phyloP scores from a whole-genome alignment of 2,888 invertebrate species.

The Nasonovia ribisnigri region DNA sequence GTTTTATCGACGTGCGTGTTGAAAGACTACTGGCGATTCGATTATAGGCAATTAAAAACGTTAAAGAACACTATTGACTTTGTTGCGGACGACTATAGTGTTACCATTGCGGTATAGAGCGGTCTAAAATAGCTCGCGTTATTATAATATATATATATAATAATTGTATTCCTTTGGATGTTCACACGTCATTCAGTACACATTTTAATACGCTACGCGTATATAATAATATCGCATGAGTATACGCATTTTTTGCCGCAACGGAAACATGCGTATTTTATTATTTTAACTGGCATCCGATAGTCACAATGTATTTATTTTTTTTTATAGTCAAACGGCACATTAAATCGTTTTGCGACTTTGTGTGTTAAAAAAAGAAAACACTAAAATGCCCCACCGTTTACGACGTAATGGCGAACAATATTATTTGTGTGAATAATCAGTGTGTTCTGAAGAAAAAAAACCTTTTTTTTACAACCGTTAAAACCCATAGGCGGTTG shows the following conservation, averaged over 20 bases:
- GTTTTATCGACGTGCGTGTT: not conserved
- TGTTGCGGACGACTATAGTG: not conserved
- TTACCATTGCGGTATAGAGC: not conserved
- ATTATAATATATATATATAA: not conserved
- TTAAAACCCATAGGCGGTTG: not conserved
- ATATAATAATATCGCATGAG: not conserved
- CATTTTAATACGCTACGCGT: slow-evolving; percentile 27
- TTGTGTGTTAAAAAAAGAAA: slow-evolving; percentile 63
- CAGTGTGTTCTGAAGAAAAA: slow-evolving; percentile 11
- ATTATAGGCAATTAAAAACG: slow-evolving; percentile 38
- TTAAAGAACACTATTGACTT: not conserved
- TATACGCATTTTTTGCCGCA: slow-evolving; percentile 17
- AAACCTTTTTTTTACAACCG: slow-evolving; percentile 44
- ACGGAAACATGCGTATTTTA: slow-evolving; percentile 62
- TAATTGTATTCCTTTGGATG: slow-evolving; percentile 44
- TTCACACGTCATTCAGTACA: slow-evolving; percentile 60
- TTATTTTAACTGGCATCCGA: slow-evolving; percentile 52
- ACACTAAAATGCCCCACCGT: slow-evolving; percentile 58
- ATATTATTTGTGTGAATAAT: slow-evolving; percentile 59
- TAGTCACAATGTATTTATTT: slow-evolving; percentile 58
- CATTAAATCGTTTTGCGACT: slow-evolving; percentile 61
- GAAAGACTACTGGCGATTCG: slow-evolving; percentile 17
- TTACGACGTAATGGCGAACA: slow-evolving; percentile 49
- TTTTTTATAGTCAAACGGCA: slow-evolving; percentile 53
- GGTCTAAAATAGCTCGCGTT: slow-evolving; percentile 46